Conservation (phyloP, 2,797 vertebrate genomes). For the Alosa sapidissima region DNA sequence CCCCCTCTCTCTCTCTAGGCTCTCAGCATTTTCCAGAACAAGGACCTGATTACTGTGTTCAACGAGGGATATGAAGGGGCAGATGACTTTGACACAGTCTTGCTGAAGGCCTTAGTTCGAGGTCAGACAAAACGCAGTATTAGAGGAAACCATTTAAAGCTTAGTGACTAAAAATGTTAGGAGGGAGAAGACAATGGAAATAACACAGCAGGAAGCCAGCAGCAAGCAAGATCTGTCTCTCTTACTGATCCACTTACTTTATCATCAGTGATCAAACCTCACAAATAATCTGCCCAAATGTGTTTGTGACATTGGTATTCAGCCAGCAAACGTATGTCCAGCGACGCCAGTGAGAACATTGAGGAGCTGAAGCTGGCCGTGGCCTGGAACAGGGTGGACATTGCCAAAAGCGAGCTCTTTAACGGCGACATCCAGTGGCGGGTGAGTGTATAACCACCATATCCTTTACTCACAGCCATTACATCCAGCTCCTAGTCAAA, state of each 20-base stretch:
- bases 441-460: conserved; percentile 56
- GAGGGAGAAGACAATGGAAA: neutral
- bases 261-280: neutral
- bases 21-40: conserved; percentile 76
- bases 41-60: conserved; percentile 80
- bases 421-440: conserved; percentile 82
- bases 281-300: neutral
- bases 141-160: neutral
- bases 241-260: neutral
- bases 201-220: neutral
- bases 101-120: conserved; percentile 82
- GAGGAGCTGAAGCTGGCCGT: conserved; percentile 86
- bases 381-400: conserved; percentile 88
- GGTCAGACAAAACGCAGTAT: conserved; percentile 54
- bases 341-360: conserved; percentile 73
- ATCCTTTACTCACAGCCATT: neutral
- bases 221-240: neutral
- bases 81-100: conserved; percentile 84
- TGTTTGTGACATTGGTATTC: conserved; percentile 22
- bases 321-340: conserved; percentile 76
- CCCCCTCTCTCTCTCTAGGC: conserved; percentile 59
- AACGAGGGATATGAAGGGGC: conserved; percentile 70
- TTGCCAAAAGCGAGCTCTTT: conserved; percentile 84
- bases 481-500: neutral
- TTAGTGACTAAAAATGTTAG: neutral